Evolutionary conservation across 2,888 invertebrate species (phyloP).

Genomic region (Uloborus plumipes): DNA sequence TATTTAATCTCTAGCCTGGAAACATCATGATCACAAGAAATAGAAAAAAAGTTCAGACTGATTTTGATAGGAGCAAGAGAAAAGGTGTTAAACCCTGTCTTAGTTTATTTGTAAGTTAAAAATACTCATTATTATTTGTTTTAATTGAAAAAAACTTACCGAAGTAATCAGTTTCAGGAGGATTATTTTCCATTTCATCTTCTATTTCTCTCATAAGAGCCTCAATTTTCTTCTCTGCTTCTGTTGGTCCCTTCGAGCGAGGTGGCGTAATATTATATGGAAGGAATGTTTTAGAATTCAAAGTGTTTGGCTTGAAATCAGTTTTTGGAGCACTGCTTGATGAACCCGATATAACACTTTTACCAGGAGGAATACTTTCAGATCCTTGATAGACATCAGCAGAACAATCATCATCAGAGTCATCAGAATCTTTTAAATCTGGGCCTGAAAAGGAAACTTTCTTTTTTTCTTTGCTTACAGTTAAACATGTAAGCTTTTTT

Average conservation of each 20-base stretch:
- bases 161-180: slow-evolving; percentile 96
- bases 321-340: slow-evolving; percentile 63
- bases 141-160: slow-evolving; percentile 76
- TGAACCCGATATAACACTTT: background rate
- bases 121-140: too few species aligned
- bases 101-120: too few species aligned
- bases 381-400: background rate
- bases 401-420: slow-evolving; percentile 22
- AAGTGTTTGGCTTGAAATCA: slow-evolving; percentile 54
- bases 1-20: too few species aligned
- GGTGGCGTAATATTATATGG: slow-evolving; percentile 92
- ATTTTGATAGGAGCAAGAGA: too few species aligned
- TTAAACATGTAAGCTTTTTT: slow-evolving; percentile 40
- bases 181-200: slow-evolving; percentile 95
- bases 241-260: slow-evolving; percentile 86
- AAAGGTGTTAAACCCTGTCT: too few species aligned
- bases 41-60: too few species aligned
- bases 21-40: too few species aligned
- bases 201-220: slow-evolving; percentile 91
- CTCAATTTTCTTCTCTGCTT: slow-evolving; percentile 91
- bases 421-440: slow-evolving; percentile 14
- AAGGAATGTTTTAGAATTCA: slow-evolving; percentile 73
- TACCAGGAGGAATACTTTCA: background rate
- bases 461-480: slow-evolving; percentile 45
- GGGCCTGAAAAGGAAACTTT: slow-evolving; percentile 47